These are phyloP conservation scores for Ectropis crepuscularia DNA, from an alignment of 2,888 invertebrate genomes.

Conservation along the genomic window DNA sequence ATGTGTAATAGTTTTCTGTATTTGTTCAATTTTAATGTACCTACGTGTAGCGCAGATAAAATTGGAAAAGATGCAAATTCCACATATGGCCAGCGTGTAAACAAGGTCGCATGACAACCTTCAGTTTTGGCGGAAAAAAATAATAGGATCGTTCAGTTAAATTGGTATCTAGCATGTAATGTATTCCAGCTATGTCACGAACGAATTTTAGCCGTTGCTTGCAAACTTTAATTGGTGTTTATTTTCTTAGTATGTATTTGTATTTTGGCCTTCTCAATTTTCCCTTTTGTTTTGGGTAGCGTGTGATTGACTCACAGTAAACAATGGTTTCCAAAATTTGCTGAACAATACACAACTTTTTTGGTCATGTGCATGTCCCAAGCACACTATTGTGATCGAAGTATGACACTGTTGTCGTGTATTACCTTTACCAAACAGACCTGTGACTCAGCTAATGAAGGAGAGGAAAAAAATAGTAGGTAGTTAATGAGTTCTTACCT, in stretches of 20 bases:
- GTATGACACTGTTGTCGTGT: too few relatives aligned
- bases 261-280: conserved; percentile 10
- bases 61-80: conserved; percentile 18
- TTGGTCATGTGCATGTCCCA: neutral
- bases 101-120: conserved; percentile 29
- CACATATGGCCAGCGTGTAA: conserved; percentile 13
- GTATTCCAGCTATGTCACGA: conserved; percentile 7
- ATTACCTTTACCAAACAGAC: too few relatives aligned
- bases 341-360: conserved; percentile 9
- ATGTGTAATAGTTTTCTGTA: neutral
- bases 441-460: neutral
- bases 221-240: conserved; percentile 9
- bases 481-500: too few relatives aligned
- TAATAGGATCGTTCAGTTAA: conserved; percentile 17
- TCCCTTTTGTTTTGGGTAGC: conserved; percentile 15
- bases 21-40: conserved; percentile 7
- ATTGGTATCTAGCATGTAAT: conserved; percentile 20
- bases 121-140: conserved; percentile 28
- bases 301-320: conserved; percentile 17
- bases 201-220: conserved; percentile 1
- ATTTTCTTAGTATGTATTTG: conserved; percentile 1
- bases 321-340: conserved; percentile 20
- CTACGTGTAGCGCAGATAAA: neutral
- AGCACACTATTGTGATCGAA: too few relatives aligned
- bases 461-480: neutral